Percentiles rank a stretch among this genome's conserved stretches.
Conservation (phyloP, 2,113 vertebrate genomes). For the Polyodon spathula region DNA sequence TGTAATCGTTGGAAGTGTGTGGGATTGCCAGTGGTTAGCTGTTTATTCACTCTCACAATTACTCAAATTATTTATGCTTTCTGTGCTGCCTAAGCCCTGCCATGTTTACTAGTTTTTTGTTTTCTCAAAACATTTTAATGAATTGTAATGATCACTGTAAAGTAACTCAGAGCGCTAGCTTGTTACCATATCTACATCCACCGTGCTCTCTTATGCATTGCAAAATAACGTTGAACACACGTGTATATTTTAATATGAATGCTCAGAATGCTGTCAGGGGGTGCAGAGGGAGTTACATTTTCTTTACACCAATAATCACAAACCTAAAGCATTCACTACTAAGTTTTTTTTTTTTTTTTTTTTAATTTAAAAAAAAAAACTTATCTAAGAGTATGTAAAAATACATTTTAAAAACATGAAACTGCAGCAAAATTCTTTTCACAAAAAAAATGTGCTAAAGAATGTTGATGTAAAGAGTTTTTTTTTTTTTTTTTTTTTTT, state of each 20-base stretch:
- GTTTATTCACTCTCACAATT: constrained; percentile 78
- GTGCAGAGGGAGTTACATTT: too few species aligned
- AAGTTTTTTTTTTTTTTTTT: too few species aligned
- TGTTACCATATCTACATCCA: too few species aligned
- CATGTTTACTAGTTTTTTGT: constrained; percentile 73
- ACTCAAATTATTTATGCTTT: constrained; percentile 82
- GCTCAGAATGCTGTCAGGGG: too few species aligned
- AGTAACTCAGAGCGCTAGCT: too few species aligned
- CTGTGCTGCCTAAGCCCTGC: constrained; percentile 66
- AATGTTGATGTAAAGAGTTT: constrained; percentile 60
- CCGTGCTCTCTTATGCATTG: too few species aligned
- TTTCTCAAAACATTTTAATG: constrained; percentile 64
- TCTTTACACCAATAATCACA: too few species aligned
- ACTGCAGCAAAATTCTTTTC: constrained; percentile 12
- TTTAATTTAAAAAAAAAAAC: too few species aligned
- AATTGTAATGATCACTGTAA: constrained; percentile 38
- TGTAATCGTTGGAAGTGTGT: constrained; percentile 64
- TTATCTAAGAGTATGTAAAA: background rate
- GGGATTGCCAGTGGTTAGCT: constrained; percentile 35
- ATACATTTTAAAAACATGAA: background rate
- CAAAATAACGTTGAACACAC: too few species aligned
- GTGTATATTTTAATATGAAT: too few species aligned
- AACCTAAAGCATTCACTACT: background rate
- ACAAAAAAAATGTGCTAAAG: constrained; percentile 27
- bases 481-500: constrained; percentile 73